Evolutionary conservation across 1,140 invertebrate species (phyloP).

Genomic region (Theocolax elegans): DNA sequence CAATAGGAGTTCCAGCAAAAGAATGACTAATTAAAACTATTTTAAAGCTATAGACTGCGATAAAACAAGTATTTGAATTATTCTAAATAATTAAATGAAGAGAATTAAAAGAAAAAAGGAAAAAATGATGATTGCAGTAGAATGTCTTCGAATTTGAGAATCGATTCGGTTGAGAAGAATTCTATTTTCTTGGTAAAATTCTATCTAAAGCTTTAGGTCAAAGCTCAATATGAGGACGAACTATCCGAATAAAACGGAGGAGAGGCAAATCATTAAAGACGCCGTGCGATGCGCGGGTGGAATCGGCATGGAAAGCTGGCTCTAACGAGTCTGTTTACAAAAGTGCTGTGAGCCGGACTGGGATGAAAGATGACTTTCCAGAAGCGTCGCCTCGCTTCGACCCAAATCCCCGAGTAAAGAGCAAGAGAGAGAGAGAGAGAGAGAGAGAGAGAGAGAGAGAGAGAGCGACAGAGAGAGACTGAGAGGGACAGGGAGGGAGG

Average conservation of each 20-base stretch:
- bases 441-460: too few species aligned
- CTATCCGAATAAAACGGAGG: background rate
- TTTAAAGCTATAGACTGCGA: too few species aligned
- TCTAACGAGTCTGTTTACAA: constrained; percentile 34
- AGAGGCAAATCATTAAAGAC: constrained; percentile 4
- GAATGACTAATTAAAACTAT: too few species aligned
- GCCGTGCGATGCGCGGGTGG: background rate
- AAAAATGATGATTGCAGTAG: too few species aligned
- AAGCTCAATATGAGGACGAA: background rate
- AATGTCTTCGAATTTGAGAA: too few species aligned
- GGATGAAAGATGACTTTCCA: constrained; percentile 38
- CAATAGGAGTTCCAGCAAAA: too few species aligned
- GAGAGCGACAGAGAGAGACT: background rate
- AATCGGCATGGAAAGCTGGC: constrained; percentile 2
- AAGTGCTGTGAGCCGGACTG: background rate
- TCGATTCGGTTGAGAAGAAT: too few species aligned
- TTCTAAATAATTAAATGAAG: too few species aligned
- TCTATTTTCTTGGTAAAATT: too few species aligned
- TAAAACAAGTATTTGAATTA: too few species aligned
- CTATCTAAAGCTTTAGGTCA: too few species aligned
- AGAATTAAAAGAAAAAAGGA: too few species aligned
- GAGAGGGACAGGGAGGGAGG: background rate
- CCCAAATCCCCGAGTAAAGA: constrained; percentile 18
- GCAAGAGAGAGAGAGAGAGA: background rate
- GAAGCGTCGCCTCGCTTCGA: constrained; percentile 29